Evolutionary conservation across 1,140 invertebrate species (phyloP).

Genomic region (Aphis gossypii): DNA sequence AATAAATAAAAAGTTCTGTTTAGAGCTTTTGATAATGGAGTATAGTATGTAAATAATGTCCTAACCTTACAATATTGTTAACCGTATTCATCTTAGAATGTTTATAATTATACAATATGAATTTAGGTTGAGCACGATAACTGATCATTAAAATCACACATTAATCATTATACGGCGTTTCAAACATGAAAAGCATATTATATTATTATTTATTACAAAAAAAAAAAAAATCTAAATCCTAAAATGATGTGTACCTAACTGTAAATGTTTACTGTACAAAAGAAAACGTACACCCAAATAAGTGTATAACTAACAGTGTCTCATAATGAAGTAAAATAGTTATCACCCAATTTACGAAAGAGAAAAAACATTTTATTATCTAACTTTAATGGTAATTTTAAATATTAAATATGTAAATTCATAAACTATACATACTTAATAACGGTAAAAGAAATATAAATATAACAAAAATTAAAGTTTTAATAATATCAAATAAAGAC

Average conservation of each 20-base stretch:
- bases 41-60: neutral
- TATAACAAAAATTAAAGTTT: neutral
- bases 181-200: neutral
- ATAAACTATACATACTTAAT: neutral
- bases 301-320: neutral
- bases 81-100: neutral
- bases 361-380: neutral
- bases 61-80: neutral
- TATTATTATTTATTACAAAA: neutral
- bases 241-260: neutral
- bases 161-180: neutral
- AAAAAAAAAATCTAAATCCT: neutral
- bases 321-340: neutral
- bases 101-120: neutral
- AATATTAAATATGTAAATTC: constrained; percentile 1
- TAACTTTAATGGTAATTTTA: neutral
- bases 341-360: neutral
- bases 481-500: neutral
- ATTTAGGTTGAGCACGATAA: neutral
- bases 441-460: neutral
- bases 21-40: neutral
- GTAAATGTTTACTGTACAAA: neutral
- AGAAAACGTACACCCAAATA: neutral
- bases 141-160: neutral
- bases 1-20: neutral